These are phyloP conservation scores for Eudorcas thomsonii DNA, from an alignment of 2,113 vertebrate species.

Conservation along the genomic window DNA sequence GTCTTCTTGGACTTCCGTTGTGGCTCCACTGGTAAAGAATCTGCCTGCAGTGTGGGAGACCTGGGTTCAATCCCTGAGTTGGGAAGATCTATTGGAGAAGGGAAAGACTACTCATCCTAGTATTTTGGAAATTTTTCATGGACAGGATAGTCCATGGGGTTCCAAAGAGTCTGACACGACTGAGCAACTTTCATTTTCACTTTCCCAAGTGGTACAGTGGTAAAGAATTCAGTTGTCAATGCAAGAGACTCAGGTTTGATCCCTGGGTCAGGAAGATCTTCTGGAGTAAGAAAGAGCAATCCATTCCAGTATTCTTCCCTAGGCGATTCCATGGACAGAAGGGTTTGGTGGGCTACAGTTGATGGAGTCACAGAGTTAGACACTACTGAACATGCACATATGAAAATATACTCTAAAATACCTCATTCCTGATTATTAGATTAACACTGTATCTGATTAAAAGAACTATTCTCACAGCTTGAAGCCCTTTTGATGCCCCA, in stretches of 20 bases:
- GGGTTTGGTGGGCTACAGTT: not conserved
- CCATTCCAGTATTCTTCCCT: not conserved
- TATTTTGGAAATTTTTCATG: not conserved
- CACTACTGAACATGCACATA: not conserved
- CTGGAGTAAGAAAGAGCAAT: not conserved
- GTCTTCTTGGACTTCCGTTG: not conserved
- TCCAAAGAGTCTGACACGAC: not conserved
- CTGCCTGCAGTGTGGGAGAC: not conserved
- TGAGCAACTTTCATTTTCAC: not conserved
- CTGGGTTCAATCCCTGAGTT: not conserved
- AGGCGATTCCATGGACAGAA: not conserved
- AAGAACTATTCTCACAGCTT: not conserved
- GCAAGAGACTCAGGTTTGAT: not conserved
- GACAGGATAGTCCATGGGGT: not conserved
- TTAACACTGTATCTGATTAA: not conserved
- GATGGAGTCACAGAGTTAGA: not conserved
- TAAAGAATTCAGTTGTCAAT: not conserved
- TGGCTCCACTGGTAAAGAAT: not conserved
- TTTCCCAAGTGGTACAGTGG: not conserved
- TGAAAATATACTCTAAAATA: not conserved
- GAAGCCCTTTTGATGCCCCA: not conserved
- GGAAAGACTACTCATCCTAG: not conserved
- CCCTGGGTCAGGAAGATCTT: not conserved
- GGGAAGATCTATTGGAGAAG: not conserved
- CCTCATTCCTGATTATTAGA: not conserved